Percentiles rank a stretch among this genome's conserved stretches.
Conservation (phyloP, 2,888 invertebrate genomes). For the Hypercompe scribonia region DNA sequence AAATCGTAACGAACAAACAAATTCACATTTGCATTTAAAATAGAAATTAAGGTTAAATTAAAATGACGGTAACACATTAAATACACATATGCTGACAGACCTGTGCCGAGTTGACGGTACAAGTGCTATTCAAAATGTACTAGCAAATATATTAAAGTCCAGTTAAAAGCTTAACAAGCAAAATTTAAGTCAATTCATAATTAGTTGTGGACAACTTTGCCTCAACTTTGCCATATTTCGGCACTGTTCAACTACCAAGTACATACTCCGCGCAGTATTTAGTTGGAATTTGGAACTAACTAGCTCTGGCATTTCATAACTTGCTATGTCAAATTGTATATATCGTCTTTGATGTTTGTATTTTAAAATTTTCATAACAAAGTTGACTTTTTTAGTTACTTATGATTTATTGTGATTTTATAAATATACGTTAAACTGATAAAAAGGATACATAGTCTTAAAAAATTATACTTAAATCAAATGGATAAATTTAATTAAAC, state of each 20-base stretch:
- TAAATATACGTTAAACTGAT: background rate
- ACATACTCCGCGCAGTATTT: background rate
- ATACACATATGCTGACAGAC: background rate
- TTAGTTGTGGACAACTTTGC: background rate
- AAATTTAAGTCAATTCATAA: constrained; percentile 5
- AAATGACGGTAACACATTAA: background rate
- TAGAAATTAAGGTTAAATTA: too few species aligned
- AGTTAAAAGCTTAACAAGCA: background rate
- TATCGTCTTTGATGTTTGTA: background rate
- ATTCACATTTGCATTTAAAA: too few species aligned
- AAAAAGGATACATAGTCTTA: too few species aligned
- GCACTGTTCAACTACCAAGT: background rate
- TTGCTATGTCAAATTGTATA: background rate
- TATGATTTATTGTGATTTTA: background rate
- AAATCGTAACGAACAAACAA: too few species aligned
- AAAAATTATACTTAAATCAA: too few species aligned
- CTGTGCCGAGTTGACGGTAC: background rate
- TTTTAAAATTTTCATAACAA: background rate
- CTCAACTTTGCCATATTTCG: constrained; percentile 3
- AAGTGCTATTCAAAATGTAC: background rate
- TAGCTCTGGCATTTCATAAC: background rate
- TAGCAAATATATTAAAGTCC: background rate
- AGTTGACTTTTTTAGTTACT: background rate
- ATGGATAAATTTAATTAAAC: too few species aligned
- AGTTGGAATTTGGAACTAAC: constrained; percentile 1